phyloP scores from a whole-genome alignment of 2,888 invertebrate genomes.

The Pterostichus madidus region DNA sequence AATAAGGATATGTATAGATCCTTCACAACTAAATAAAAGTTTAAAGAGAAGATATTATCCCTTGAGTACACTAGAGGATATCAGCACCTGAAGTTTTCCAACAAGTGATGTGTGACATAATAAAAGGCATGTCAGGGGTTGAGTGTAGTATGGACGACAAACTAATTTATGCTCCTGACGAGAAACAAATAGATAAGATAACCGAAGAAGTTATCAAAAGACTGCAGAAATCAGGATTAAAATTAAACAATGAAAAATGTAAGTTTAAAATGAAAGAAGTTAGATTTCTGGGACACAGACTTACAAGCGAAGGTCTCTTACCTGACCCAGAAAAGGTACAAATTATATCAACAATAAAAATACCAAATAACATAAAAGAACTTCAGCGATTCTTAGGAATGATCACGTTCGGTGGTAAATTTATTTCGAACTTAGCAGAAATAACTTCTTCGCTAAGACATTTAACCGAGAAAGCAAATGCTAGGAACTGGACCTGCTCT shows the following conservation, averaged over 20 bases:
- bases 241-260: too few relatives aligned
- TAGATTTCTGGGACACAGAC: too few relatives aligned
- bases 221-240: too few relatives aligned
- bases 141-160: conserved; percentile 70
- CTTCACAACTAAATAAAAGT: too few relatives aligned
- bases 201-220: not conserved
- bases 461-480: conserved; percentile 4
- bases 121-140: conserved; percentile 68
- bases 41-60: conserved; percentile 60
- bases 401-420: conserved; percentile 40
- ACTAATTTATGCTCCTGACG: conserved; percentile 68
- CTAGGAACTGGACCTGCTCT: not conserved
- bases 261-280: too few relatives aligned
- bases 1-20: conserved; percentile 64
- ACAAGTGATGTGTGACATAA: conserved; percentile 68
- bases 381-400: conserved; percentile 52
- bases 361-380: conserved; percentile 48
- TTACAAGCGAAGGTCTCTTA: conserved; percentile 20
- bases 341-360: conserved; percentile 30
- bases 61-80: conserved; percentile 60
- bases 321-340: conserved; percentile 45
- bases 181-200: not conserved
- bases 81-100: conserved; percentile 70
- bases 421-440: conserved; percentile 19
- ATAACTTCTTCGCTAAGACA: too few relatives aligned